Percentiles rank a stretch among this genome's conserved stretches.
Evolutionary conservation across 2,888 invertebrate genomes (phyloP).

Genomic region (Bugulina stolonifera): DNA sequence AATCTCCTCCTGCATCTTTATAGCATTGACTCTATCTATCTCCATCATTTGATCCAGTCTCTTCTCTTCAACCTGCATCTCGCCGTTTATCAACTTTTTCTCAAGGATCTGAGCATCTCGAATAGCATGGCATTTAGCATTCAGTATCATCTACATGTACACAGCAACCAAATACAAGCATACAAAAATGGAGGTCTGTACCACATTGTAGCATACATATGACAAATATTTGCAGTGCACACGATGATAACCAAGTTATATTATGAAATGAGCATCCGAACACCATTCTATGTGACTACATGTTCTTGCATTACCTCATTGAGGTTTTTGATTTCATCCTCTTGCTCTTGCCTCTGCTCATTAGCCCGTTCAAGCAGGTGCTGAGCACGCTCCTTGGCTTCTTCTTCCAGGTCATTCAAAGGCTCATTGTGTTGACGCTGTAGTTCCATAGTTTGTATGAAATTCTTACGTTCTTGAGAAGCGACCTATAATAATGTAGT

Average conservation of each 20-base stretch:
- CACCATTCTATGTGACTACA: too few species aligned
- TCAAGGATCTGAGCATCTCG: conserved; percentile 53
- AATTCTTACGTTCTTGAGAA: conserved; percentile 42
- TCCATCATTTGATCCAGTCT: conserved; percentile 54
- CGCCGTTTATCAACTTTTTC: conserved; percentile 46
- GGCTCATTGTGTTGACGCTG: conserved; percentile 47
- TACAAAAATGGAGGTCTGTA: too few species aligned
- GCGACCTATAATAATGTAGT: conserved; percentile 42
- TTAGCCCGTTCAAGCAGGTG: conserved; percentile 49
- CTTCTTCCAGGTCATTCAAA: conserved; percentile 49
- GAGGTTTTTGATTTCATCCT: conserved; percentile 53
- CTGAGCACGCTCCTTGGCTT: conserved; percentile 50
- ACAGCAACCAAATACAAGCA: too few species aligned
- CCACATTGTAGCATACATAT: too few species aligned
- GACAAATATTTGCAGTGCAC: too few species aligned
- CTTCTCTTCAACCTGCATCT: conserved; percentile 49
- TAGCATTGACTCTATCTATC: conserved; percentile 49
- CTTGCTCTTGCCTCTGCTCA: conserved; percentile 51
- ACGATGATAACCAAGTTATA: too few species aligned
- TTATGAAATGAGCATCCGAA: too few species aligned
- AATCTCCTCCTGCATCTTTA: conserved; percentile 51
- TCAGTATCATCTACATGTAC: conserved; percentile 47
- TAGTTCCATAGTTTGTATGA: conserved; percentile 48
- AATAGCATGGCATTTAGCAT: conserved; percentile 54
- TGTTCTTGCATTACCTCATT: too few species aligned